Conservation (phyloP, 1,140 invertebrate species). For the Dreissena polymorpha region DNA sequence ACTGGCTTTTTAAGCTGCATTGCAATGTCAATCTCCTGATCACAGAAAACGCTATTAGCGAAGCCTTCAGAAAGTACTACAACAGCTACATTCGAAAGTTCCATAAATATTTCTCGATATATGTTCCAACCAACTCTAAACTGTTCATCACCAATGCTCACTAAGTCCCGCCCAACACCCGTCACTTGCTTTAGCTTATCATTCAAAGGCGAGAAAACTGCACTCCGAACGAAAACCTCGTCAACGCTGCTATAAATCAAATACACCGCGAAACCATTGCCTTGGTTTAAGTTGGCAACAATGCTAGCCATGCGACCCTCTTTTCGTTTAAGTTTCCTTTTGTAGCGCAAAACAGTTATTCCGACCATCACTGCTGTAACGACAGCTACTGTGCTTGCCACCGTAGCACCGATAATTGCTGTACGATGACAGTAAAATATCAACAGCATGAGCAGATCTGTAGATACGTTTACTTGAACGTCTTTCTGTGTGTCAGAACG, state of each 20-base stretch:
- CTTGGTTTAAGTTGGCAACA: not conserved
- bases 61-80: not conserved
- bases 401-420: not conserved
- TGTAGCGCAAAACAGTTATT: not conserved
- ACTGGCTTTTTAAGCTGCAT: not conserved
- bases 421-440: not conserved
- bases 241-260: slow-evolving; percentile 15
- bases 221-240: slow-evolving; percentile 9
- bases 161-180: not conserved
- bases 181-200: not conserved
- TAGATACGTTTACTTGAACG: too few species aligned
- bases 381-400: not conserved
- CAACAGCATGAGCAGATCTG: not conserved
- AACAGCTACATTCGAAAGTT: not conserved
- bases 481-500: too few species aligned
- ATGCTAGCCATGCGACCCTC: not conserved
- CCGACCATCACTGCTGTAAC: not conserved
- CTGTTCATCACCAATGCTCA: not conserved
- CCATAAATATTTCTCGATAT: slow-evolving; percentile 1
- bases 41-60: not conserved
- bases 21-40: not conserved
- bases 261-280: slow-evolving; percentile 9
- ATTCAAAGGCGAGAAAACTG: not conserved
- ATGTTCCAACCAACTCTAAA: not conserved
- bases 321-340: not conserved